A percentile compares a stretch with the other conserved stretches of the same genome.
phyloP scores from a whole-genome alignment of 2,888 invertebrate species.

The Tolmerus cingulatus region DNA sequence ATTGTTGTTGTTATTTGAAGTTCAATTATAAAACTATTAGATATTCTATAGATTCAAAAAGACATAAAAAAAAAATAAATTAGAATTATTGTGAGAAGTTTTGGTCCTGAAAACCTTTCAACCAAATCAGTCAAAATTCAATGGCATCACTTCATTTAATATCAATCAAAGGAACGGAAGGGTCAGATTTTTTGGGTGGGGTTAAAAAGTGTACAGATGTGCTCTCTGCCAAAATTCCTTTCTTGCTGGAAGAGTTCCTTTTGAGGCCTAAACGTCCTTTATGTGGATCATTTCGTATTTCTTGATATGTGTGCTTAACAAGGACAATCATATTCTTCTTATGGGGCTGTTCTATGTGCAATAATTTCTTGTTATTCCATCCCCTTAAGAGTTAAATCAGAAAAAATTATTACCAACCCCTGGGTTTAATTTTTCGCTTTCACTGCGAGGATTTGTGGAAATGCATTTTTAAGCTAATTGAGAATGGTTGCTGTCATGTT shows the following conservation, averaged over 20 bases:
- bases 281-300: background rate
- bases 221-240: background rate
- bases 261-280: background rate
- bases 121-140: background rate
- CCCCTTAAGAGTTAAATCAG: background rate
- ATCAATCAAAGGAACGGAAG: background rate
- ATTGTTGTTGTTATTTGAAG: too few species aligned
- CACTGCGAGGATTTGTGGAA: background rate
- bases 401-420: background rate
- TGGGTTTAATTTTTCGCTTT: background rate
- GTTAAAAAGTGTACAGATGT: background rate
- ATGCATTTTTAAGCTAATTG: background rate
- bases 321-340: background rate
- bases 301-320: background rate
- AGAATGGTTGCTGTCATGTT: background rate
- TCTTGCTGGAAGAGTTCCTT: background rate
- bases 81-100: background rate
- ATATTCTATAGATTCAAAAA: too few species aligned
- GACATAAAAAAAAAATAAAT: background rate
- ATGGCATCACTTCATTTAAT: background rate
- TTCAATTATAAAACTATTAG: background rate
- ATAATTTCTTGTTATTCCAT: background rate
- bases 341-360: background rate
- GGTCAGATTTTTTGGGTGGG: background rate
- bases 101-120: background rate